Evolutionary conservation across 1,140 invertebrate species (phyloP).

Genomic region (Drosophila ercepeae): DNA sequence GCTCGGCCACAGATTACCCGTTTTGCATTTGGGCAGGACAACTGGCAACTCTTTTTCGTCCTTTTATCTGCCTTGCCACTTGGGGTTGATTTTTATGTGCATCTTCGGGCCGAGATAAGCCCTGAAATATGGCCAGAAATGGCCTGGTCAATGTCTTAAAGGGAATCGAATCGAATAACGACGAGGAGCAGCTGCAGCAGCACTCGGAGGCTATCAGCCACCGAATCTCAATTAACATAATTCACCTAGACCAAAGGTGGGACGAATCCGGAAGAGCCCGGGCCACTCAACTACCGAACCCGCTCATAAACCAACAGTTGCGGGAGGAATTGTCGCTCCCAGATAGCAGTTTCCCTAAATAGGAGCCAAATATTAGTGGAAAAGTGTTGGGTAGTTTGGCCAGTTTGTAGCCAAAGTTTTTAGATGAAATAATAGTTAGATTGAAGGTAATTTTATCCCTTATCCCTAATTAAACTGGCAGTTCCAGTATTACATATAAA

Average conservation of each 20-base stretch:
- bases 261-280: conserved; percentile 1
- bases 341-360: conserved; percentile 48
- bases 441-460: too few species aligned
- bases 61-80: conserved; percentile 10
- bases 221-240: conserved; percentile 76
- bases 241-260: conserved; percentile 54
- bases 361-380: conserved; percentile 33
- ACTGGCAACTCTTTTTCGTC: conserved; percentile 41
- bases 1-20: conserved; percentile 30
- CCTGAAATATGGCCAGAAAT: conserved; percentile 55
- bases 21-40: conserved; percentile 35
- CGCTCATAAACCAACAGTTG: conserved; percentile 58
- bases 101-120: conserved; percentile 48
- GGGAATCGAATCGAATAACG: conserved; percentile 20
- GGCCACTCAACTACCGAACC: conserved; percentile 13
- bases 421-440: neutral
- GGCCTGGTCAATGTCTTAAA: conserved; percentile 43
- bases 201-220: conserved; percentile 51
- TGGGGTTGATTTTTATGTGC: conserved; percentile 58
- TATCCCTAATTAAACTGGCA: too few species aligned
- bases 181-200: conserved; percentile 44
- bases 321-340: conserved; percentile 49
- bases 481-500: too few species aligned
- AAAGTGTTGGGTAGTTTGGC: neutral
- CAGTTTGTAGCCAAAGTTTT: neutral